Conservation (phyloP, 2,888 invertebrate species). For the Eumerus sabulonum region DNA sequence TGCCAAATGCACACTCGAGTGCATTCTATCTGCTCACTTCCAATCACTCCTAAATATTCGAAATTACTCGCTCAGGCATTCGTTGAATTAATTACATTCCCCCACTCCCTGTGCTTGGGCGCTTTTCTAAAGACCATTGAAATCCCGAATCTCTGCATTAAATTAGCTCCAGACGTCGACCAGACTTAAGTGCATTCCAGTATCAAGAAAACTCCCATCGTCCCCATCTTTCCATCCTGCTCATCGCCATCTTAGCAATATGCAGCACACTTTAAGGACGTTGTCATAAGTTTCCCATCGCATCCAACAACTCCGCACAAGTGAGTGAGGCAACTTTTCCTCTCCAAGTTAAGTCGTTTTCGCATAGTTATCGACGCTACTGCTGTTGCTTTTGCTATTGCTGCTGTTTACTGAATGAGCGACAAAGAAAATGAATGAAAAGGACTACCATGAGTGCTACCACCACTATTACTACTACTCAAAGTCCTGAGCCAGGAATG, state of each 20-base stretch:
- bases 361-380: conserved; percentile 54
- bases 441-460: too few relatives aligned
- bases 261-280: conserved; percentile 50
- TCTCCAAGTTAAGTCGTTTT: conserved; percentile 24
- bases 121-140: not conserved
- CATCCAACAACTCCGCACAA: not conserved
- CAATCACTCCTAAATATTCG: too few relatives aligned
- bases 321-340: conserved; percentile 20
- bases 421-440: too few relatives aligned
- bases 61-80: too few relatives aligned
- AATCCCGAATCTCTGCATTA: conserved; percentile 28
- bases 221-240: too few relatives aligned
- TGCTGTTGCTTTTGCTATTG: conserved; percentile 18
- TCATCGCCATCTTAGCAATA: conserved; percentile 26
- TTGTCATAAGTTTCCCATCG: conserved; percentile 48
- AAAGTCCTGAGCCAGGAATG: conserved; percentile 35
- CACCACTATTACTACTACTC: not conserved
- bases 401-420: conserved; percentile 7
- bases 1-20: too few relatives aligned
- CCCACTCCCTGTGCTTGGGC: too few relatives aligned
- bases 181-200: conserved; percentile 43
- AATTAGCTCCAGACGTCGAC: conserved; percentile 61
- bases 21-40: too few relatives aligned
- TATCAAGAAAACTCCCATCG: conserved; percentile 27
- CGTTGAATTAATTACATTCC: too few relatives aligned